Evolutionary conservation across 2,797 vertebrate species (phyloP).

Genomic region (Odontamblyopus rebecca): DNA sequence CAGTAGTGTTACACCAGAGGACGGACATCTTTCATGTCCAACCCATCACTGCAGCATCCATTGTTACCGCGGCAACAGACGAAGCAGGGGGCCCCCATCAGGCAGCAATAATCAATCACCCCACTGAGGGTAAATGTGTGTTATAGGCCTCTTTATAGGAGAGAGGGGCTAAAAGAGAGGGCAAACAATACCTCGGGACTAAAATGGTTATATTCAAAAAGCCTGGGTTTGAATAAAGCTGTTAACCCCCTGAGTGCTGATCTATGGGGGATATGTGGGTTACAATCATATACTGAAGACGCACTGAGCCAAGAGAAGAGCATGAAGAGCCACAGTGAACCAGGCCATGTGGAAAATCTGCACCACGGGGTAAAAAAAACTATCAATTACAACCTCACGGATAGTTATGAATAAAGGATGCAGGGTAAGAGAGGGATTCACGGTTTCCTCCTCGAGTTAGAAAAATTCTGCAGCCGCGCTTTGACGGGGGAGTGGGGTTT

Average conservation of each 20-base stretch:
- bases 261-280: constrained; percentile 66
- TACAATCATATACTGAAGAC: constrained; percentile 53
- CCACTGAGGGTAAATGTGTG: constrained; percentile 59
- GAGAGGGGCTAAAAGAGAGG: constrained; percentile 13
- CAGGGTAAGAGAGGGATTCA: constrained; percentile 28
- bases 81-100: constrained; percentile 49
- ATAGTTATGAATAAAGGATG: constrained; percentile 65
- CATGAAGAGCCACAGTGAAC: constrained; percentile 63
- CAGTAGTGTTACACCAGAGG: constrained; percentile 17
- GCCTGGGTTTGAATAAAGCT: constrained; percentile 55
- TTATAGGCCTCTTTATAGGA: constrained; percentile 27
- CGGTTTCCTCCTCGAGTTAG: constrained; percentile 13
- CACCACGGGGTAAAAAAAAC: constrained; percentile 71
- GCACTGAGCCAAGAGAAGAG: constrained; percentile 62
- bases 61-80: constrained; percentile 64
- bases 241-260: constrained; percentile 62
- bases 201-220: constrained; percentile 52
- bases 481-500: constrained; percentile 22
- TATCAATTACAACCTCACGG: constrained; percentile 71
- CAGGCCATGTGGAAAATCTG: constrained; percentile 77
- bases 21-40: constrained; percentile 34
- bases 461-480: constrained; percentile 15
- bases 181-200: constrained; percentile 54
- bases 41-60: constrained; percentile 60
- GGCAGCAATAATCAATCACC: constrained; percentile 67